Evolutionary conservation across 1,140 invertebrate species (phyloP), one percentile per base, ranked within the genome.

Genomic region (Ylistrum balloti): DNA sequence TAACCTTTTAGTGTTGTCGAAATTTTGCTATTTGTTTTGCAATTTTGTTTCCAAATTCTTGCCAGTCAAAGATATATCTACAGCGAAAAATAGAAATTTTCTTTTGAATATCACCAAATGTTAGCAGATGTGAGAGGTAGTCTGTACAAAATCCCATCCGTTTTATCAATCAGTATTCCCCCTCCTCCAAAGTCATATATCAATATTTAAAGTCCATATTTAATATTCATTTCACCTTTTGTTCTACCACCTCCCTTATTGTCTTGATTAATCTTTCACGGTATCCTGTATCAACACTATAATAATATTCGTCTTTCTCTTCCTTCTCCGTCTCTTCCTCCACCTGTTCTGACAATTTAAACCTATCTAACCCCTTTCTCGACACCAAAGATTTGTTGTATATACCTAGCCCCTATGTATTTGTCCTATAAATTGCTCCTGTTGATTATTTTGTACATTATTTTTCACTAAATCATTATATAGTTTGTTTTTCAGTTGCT

Each of bases 361-460:
- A 45, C 41, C 10, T 45, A 17, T 9, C 28, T 74, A 74, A 74
- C 56, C n/a, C n/a, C 56, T 74, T 7, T 74, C 56, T 74, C 28
- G 56, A 74, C 56, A 74, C 56, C 56, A 74, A 74, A 74, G 56
- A 74, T 74, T 74, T n/a, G 56, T n/a, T 74, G 56, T 74, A 28
- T 74, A 74, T 74, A 28, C 28, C n/a, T 74, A 74, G 56, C 56
- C 56, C n/a, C 56, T 74, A 45, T 45, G 56, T 74, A 74, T n/a
- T 28, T 74, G 56, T n/a, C 5, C 56, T 74, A n/a, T 74, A 74
- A 74, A 74, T 74, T n/a, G n/a, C n/a, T n/a, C n/a, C n/a, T n/a
- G n/a, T n/a, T 74, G 28, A 74, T 74, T 74, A 74, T 74, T 74
- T 74, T 74, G 56, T 74, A 74, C n/a, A 74, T 28, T 74, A 74